Conservation (phyloP, 1,140 invertebrate species). For the Neuroterus valhalla region DNA sequence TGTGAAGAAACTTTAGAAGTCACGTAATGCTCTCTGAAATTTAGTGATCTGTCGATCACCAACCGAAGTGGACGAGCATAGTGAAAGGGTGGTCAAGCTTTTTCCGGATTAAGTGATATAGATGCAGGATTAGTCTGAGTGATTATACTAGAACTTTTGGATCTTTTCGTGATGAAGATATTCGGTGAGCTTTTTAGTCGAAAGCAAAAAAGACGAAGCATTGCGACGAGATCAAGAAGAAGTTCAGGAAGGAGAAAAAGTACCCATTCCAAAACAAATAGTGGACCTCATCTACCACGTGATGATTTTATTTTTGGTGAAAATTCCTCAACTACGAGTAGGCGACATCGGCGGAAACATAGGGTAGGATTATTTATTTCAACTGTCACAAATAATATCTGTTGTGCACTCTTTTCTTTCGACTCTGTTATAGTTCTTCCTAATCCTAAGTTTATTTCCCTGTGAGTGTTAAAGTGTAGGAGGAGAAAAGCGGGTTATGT, state of each 20-base stretch:
- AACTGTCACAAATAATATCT: background rate
- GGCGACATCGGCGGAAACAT: slow-evolving; percentile 56
- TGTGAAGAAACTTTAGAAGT: slow-evolving; percentile 15
- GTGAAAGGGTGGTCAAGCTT: background rate
- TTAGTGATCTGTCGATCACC: slow-evolving; percentile 52
- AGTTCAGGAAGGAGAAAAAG: slow-evolving; percentile 39
- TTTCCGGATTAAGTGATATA: background rate
- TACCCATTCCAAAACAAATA: slow-evolving; percentile 39
- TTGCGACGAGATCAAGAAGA: slow-evolving; percentile 41
- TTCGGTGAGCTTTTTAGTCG: slow-evolving; percentile 54
- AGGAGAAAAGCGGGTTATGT: too few relatives aligned
- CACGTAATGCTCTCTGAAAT: slow-evolving; percentile 33
- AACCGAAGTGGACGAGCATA: slow-evolving; percentile 42
- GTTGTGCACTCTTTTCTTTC: background rate
- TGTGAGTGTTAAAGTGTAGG: too few relatives aligned
- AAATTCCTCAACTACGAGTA: slow-evolving; percentile 39
- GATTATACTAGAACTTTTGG: background rate
- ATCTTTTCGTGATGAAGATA: slow-evolving; percentile 51
- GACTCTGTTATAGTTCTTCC: background rate
- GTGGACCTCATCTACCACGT: slow-evolving; percentile 50
- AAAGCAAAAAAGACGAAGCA: slow-evolving; percentile 38
- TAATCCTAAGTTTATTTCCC: too few relatives aligned
- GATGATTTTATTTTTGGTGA: slow-evolving; percentile 60
- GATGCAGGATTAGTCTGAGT: background rate
- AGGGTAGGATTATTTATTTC: slow-evolving; percentile 46